Evolutionary conservation across 1,140 invertebrate species (phyloP), one percentile per base, ranked within the genome.

Genomic region (Carposina sasakii): DNA sequence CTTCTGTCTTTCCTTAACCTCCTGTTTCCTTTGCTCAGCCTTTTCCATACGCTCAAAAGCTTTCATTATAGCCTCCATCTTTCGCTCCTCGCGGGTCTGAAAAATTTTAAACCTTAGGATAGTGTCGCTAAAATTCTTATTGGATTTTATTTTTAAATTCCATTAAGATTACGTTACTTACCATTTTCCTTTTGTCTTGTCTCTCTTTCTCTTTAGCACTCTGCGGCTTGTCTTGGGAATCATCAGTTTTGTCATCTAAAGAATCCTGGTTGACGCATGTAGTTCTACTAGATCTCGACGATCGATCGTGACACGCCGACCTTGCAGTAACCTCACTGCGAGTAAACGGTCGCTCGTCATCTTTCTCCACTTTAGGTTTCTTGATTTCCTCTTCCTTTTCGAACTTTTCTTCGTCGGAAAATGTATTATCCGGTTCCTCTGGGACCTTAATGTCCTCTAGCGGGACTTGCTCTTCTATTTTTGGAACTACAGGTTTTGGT

Each of bases 1-100:
- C 71, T 89, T 59, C 60, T 84, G 62, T 66, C 87, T 65, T 28
- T 86, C 85, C 39, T 81, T 87, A 2, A 90, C 89, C 59, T 93
- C 91, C 64, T 93, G 91, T 62, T 92, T 93, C n/a, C 91, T 81
- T 42, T 92, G 90, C 64, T 93, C 89, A 12, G 90, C 91, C 58
- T 93, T 93, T 60, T 95, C 93, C 86, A 95, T 88, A 22, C 92
- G 87, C 59, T 93, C 93, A 76, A 99, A 96, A 0, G 95, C 94
- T 69, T 96, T 95, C 90, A 99, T 92, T 55, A 97, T 96, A 0
- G 96, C 95, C 68, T 97, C 94, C 88, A 99, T 91, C 85, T 99
- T 99, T n/a, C 96, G 88, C 67, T 99, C 96, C 79, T 99, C 97
- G 2, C 96, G 85, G 2, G 94, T 94, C 91, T 94, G 82, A 40